Evolutionary conservation across 2,113 vertebrate species (phyloP), one percentile per base, ranked within the genome.

Genomic region (Cochlearius cochlearius): DNA sequence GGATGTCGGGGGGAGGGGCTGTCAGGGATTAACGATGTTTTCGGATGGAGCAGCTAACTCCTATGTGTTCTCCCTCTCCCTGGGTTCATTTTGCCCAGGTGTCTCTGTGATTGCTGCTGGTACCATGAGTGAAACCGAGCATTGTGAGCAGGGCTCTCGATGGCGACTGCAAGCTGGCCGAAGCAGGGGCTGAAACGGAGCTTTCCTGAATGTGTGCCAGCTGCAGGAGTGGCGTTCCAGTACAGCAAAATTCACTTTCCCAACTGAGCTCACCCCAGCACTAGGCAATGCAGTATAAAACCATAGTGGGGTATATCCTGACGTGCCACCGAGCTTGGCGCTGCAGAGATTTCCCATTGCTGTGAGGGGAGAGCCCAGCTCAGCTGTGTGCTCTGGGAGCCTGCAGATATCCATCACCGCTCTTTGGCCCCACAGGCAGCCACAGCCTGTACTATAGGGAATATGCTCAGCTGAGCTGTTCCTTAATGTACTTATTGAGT

Each of bases 111-210:
- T 6, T 9, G 17, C 18, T 89, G 21, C 29, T n/a, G 25, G 21
- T 29, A 53, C 36, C 68, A 4, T 8, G 22, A 52, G 41, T 20
- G 39, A 83, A 67, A 64, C 8, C 0, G 8, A 82, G 26, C 47
- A 47, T 16, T 2, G 0, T 22, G 34, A 80, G 14, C 13, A 9
- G 38, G 20, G 63, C 26, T 88, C 4, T 56, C 2, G 1, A 2
- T 1, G 11, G 18, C 12, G 13, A 34, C 26, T 43, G n/a, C 11
- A 72, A 77, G 26, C 11, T 88, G 67, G 30, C 4, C 56, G 25
- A 17, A 60, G 53, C 26, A 60, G 58, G 69, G 15, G 43, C 52
- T 52, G 56, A n/a, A 71, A 50, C 0, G 0, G 12, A 59, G 11
- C 11, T 50, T 71, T 85, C 38, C 52, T 11, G 7, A 74, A 82